phyloP scores from a whole-genome alignment of 2,888 invertebrate genomes.

The Oligia fasciuncula region DNA sequence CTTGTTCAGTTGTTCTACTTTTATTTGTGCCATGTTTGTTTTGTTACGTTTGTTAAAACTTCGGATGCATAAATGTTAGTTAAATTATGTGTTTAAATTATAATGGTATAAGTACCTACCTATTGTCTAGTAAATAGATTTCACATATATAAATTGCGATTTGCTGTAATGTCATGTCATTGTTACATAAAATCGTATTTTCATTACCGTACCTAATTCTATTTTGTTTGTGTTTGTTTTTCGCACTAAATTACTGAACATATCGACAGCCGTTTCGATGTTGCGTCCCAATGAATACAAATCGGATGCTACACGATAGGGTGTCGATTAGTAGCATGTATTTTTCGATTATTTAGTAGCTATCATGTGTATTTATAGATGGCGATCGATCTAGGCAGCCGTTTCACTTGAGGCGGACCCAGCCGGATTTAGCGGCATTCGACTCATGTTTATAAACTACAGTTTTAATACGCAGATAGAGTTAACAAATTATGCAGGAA shows the following conservation, averaged over 20 bases:
- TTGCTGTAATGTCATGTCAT: background rate
- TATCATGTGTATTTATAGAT: constrained; percentile 56
- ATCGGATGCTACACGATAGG: constrained; percentile 19
- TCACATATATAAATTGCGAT: constrained; percentile 6
- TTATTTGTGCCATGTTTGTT: constrained; percentile 17
- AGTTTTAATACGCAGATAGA: constrained; percentile 18
- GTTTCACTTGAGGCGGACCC: constrained; percentile 50
- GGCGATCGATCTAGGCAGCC: constrained; percentile 52
- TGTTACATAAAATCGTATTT: constrained; percentile 31
- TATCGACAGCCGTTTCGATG: constrained; percentile 18
- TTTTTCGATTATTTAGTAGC: constrained; percentile 14
- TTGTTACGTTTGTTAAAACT: constrained; percentile 14
- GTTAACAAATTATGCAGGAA: constrained; percentile 20
- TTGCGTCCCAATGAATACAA: constrained; percentile 46
- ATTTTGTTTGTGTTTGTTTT: constrained; percentile 32
- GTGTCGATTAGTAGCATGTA: constrained; percentile 13
- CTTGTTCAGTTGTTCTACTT: constrained; percentile 38
- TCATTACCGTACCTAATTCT: constrained; percentile 39
- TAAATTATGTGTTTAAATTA: constrained; percentile 22
- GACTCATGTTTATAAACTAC: constrained; percentile 34
- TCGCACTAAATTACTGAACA: constrained; percentile 25
- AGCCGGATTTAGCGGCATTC: constrained; percentile 57
- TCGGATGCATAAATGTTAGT: constrained; percentile 26
- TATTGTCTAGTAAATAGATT: constrained; percentile 7
- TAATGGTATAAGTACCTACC: background rate